Evolutionary conservation across 2,113 vertebrate species (phyloP).

Genomic region (Bufo gargarizans): DNA sequence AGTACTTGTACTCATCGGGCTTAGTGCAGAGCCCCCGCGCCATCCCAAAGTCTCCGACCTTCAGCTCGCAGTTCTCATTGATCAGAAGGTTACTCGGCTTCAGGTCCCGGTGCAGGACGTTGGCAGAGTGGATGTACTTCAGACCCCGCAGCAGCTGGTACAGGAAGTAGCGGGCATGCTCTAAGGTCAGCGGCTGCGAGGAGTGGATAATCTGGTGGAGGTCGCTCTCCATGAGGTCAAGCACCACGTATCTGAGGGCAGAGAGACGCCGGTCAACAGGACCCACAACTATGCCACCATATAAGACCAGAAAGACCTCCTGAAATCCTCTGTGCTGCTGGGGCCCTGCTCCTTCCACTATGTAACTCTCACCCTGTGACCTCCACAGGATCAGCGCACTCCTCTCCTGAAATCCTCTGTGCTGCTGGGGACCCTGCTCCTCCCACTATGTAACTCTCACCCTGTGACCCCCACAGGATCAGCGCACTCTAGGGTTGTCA

Average conservation of each 20-base stretch:
- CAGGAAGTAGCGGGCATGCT: constrained; percentile 94
- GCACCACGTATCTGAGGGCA: constrained; percentile 85
- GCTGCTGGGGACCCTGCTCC: neutral
- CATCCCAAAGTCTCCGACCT: constrained; percentile 97
- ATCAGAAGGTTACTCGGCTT: constrained; percentile 94
- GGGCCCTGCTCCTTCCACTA: neutral
- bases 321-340: constrained; percentile 1
- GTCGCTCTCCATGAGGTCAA: constrained; percentile 98
- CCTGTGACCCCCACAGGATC: neutral
- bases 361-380: neutral
- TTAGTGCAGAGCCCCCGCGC: constrained; percentile 86
- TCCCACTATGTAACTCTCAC: neutral
- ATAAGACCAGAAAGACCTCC: neutral
- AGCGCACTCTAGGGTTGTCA: neutral
- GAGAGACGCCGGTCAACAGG: neutral
- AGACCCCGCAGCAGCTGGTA: constrained; percentile 95
- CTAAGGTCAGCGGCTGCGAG: constrained; percentile 81
- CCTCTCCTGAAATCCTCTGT: constrained; percentile 4
- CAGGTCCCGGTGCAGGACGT: constrained; percentile 95
- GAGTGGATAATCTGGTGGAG: constrained; percentile 98
- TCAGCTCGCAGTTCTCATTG: constrained; percentile 96
- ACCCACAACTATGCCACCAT: neutral
- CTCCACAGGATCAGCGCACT: neutral
- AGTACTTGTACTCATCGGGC: constrained; percentile 83
- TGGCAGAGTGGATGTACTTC: constrained; percentile 96